Evolutionary conservation across 2,113 vertebrate genomes (phyloP).

Genomic region (Atherinomorus stipes): DNA sequence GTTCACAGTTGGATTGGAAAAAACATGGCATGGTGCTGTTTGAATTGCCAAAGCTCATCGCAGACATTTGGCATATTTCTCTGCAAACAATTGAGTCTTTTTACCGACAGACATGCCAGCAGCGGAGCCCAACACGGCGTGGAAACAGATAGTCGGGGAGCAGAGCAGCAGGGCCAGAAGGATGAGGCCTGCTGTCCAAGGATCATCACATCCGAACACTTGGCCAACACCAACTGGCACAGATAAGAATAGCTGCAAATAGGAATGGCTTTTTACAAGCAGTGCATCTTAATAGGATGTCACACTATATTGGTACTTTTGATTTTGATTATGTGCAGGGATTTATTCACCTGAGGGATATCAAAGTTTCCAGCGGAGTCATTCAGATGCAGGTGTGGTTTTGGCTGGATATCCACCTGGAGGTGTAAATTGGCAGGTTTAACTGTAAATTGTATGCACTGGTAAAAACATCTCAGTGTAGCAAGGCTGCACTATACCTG

Average conservation of each 20-base stretch:
- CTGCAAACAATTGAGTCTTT: slow-evolving; percentile 21
- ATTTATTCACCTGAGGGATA: slow-evolving; percentile 75
- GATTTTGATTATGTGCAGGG: background rate
- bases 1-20: too few species aligned
- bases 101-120: slow-evolving; percentile 85
- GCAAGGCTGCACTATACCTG: slow-evolving; percentile 22
- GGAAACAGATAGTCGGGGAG: slow-evolving; percentile 84
- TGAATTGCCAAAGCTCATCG: slow-evolving; percentile 8
- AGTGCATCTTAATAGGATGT: background rate
- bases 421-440: slow-evolving; percentile 8
- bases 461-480: background rate
- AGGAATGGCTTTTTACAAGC: background rate
- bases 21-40: slow-evolving; percentile 20
- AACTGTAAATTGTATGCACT: background rate
- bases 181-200: slow-evolving; percentile 86
- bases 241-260: slow-evolving; percentile 81
- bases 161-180: slow-evolving; percentile 86
- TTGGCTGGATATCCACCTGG: slow-evolving; percentile 63
- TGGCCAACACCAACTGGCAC: slow-evolving; percentile 85
- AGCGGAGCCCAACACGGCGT: slow-evolving; percentile 84
- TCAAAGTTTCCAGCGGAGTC: slow-evolving; percentile 75
- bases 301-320: background rate
- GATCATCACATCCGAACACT: slow-evolving; percentile 86
- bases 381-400: slow-evolving; percentile 54
- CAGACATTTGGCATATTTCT: slow-evolving; percentile 36